Base-by-base conservation (phyloP, 2,113 vertebrate genomes). In the Panthera leo region DNA sequence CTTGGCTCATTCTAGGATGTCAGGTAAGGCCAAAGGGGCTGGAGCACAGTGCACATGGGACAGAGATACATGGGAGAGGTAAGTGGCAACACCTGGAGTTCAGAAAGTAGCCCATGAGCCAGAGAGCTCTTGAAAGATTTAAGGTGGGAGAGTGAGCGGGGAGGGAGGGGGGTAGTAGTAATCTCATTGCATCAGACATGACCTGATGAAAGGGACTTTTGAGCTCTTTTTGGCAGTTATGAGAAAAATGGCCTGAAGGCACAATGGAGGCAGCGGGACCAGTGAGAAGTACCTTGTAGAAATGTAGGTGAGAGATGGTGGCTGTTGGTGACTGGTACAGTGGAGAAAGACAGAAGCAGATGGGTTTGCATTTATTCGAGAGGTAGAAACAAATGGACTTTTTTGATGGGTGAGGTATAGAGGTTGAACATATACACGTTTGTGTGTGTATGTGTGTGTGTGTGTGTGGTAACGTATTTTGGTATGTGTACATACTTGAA, bases 1-100 rank as follows among this genome's bases (percentile, higher is more conserved):
- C 51, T 91, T 92, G 31, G 65, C 42, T 92, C 61, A 83, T 79
- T 90, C 65, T 73, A 78, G 42, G 75, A 83, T n/a, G 73, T 75
- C 11, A 82, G 53, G 85, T 63, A 80, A 76, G 18, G 51, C n/a
- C 48, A 71, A 45, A 96, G 39, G 5, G 12, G 34, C n/a, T 39
- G 31, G 42, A 29, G 39, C 4, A 2, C 36, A 31, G 5, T 11
- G 23, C 23, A 25, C 0, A 4, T 7, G 1, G 36, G 53, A 58
- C 11, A 78, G 76, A 87, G 51, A 70, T 5, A 31, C 7, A n/a
- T 27, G 61, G 13, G 29, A 96, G 55, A 55, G 45, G 58, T 25
- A 75, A 53, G 19, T 36, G 34, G 79, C 48, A 63, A 53, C 4
- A 45, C 31, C 58, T 14, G 8, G 76, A 63, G 68, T 61, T 10